A percentile compares a stretch with the other conserved stretches of the same genome.
phyloP scores from a whole-genome alignment of 35 echinoderm and acorn worm genomes.

The Apostichopus japonicus region DNA sequence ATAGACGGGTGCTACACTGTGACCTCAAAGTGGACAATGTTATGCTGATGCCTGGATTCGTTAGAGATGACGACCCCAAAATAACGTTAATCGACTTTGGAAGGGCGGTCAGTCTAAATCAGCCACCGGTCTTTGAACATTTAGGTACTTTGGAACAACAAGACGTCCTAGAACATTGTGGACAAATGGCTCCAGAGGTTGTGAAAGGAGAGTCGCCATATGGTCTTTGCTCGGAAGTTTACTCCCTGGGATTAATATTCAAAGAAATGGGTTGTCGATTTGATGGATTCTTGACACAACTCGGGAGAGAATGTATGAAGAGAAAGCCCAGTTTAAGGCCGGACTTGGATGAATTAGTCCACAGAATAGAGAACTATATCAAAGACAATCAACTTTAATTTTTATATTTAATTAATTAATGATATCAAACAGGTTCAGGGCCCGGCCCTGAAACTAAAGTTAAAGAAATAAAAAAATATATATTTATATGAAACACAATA shows the following conservation, averaged over 20 bases:
- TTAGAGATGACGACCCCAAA: not conserved
- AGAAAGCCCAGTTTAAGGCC: not conserved
- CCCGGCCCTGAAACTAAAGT: no score
- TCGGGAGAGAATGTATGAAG: not conserved
- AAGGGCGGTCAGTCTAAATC: not conserved
- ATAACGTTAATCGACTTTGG: constrained; percentile 33
- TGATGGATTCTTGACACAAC: not conserved
- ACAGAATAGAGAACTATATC: not conserved
- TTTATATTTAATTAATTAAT: no score
- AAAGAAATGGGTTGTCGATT: not conserved
- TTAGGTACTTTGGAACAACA: no score
- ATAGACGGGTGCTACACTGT: not conserved
- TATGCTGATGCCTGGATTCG: not conserved
- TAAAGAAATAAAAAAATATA: no score
- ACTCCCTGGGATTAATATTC: constrained; percentile 14
- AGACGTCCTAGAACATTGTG: no score
- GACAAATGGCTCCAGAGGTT: no score
- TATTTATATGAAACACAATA: no score
- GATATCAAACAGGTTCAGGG: no score
- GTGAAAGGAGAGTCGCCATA: not conserved
- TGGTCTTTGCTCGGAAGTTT: not conserved
- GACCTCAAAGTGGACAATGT: constrained; percentile 33
- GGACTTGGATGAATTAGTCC: not conserved
- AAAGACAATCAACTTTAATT: constrained; percentile 11
- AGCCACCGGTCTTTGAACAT: not conserved